Conservation (phyloP, 2,888 invertebrate species). For the Ochlodes sylvanus region DNA sequence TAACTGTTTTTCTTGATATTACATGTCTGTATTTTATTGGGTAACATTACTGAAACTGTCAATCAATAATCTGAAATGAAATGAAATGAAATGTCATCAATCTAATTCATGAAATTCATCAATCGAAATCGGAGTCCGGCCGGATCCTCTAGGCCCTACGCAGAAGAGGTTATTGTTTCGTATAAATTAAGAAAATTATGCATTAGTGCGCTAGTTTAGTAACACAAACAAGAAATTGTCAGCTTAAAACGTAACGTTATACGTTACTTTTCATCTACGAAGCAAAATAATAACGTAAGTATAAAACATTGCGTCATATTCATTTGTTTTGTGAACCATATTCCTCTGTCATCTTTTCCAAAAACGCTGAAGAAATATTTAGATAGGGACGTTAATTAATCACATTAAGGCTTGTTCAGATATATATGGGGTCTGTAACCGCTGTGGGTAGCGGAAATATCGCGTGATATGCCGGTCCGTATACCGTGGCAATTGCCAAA, state of each 20-base stretch:
- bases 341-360: conserved; percentile 21
- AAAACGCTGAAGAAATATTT: background rate
- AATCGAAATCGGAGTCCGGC: conserved; percentile 14
- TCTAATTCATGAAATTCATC: too few species aligned
- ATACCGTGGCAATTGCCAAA: too few species aligned
- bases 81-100: background rate
- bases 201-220: background rate
- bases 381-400: background rate
- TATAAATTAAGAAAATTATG: conserved; percentile 21
- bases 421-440: too few species aligned
- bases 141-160: background rate
- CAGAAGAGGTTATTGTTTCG: conserved; percentile 43
- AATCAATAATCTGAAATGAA: conserved; percentile 4
- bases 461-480: too few species aligned
- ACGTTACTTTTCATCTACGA: background rate
- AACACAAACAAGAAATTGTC: background rate
- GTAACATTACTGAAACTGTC: conserved; percentile 26
- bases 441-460: too few species aligned
- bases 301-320: conserved; percentile 54
- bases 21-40: too few species aligned
- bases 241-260: background rate
- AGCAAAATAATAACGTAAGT: conserved; percentile 46
- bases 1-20: too few species aligned
- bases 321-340: conserved; percentile 53
- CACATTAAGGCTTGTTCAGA: background rate